Evolutionary conservation across 2,797 vertebrate species (phyloP), one percentile per base, ranked within the genome.

Genomic region (Echeneis naucrates): DNA sequence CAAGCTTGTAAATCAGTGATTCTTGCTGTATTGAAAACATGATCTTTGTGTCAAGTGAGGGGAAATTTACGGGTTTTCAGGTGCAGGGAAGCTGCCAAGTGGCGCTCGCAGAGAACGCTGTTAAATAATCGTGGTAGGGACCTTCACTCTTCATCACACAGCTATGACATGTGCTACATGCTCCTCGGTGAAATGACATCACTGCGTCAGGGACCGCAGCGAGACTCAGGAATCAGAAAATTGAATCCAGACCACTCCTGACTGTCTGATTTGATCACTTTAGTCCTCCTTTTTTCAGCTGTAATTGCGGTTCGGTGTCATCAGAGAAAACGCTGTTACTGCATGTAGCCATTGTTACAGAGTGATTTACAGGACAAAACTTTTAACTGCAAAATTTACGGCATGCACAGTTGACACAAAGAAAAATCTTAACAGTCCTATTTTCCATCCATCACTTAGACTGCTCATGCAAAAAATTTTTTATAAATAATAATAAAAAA

Each of bases 101-200:
- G 12, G 17, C 38, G 40, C 68, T 72, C 42, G 56, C 61, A 40
- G 9, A 72, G 69, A 73, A 8, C n/a, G n/a, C 10, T 19, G 13
- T 33, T 26, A 26, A 53, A 61, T 52, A 48, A 38, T 23, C 30
- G 21, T 30, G 47, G 5, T 3, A 1, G n/a, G 14, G 50, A 37
- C 37, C 24, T n/a, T 17, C 33, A 40, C 33, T 60, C 32, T 32
- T 55, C 13, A 53, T 66, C 57, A 75, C 52, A 51, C 51, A 8
- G 45, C 24, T 35, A 16, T 52, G 42, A 80, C 53, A 58, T 44
- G 27, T 44, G 56, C 58, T 30, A 8, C 63, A 63, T 7, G 53
- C 71, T 77, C 62, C 58, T 50, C 35, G 0, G 50, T 71, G 68
- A 59, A 73, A 84, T 78, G 2, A 78, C 80, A 60, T 82, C 77